Percentiles rank a stretch among this genome's conserved stretches.
These are phyloP conservation scores for Portunus trituberculatus DNA, from an alignment of 1,140 invertebrate species.

Conservation along the genomic window DNA sequence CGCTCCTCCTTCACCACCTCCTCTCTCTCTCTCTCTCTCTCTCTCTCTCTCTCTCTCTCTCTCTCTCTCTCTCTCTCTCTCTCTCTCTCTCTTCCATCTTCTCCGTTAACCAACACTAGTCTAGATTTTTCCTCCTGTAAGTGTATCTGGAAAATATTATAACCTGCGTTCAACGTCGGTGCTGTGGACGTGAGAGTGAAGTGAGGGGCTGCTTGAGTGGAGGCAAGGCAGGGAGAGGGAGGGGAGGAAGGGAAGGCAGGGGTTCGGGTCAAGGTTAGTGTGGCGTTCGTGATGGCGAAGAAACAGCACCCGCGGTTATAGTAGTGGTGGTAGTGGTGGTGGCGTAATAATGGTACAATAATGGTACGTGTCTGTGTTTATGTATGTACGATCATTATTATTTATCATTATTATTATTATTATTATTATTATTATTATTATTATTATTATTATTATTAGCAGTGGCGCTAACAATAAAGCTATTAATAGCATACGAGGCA, in stretches of 20 bases:
- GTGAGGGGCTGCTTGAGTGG: not conserved
- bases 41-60: too few species aligned
- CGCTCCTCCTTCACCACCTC: not conserved
- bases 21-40: not conserved
- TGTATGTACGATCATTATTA: too few species aligned
- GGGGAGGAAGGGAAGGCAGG: not conserved
- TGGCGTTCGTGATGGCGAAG: not conserved
- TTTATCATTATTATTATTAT: too few species aligned
- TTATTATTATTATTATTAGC: not conserved
- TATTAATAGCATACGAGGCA: not conserved
- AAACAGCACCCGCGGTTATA: not conserved
- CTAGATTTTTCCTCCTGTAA: not conserved
- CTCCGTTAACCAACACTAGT: not conserved
- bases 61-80: not conserved
- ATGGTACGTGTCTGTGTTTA: not conserved
- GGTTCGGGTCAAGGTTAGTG: not conserved
- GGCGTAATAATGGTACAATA: not conserved
- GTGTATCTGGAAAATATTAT: not conserved
- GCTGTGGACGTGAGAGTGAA: not conserved
- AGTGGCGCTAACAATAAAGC: too few species aligned
- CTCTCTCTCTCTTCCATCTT: not conserved
- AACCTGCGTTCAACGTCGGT: not conserved
- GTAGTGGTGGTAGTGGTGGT: not conserved
- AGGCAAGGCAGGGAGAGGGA: not conserved
- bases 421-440: too few species aligned